Evolutionary conservation across 2,797 vertebrate genomes (phyloP), one percentile per base, ranked within the genome.

Genomic region (Linurgus olivaceus): DNA sequence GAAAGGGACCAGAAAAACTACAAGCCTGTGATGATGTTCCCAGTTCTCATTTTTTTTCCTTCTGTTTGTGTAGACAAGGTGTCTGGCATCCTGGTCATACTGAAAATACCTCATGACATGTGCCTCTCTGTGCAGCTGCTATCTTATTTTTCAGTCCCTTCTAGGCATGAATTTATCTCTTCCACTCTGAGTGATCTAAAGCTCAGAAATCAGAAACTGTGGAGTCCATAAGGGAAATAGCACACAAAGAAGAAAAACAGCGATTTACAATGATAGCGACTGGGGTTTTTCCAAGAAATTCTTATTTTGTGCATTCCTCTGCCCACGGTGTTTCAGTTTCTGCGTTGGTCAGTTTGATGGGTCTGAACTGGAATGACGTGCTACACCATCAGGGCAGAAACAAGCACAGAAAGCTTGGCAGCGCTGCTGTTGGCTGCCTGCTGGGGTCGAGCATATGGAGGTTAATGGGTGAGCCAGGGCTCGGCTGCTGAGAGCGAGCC

Each of bases 271-370:
- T 88, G 80, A 75, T 0, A 91, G 47, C 0, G 3, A 57, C 82
- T 37, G 50, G 58, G 47, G 8, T 37, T 91, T 95, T 93, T 88
- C 90, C 88, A 91, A 91, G 79, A 96, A 96, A 84, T 68, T 68
- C 58, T 66, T 42, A 48, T 84, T 93, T 65, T 37, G 38, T 90
- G 58, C 93, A 90, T 86, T 93, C 54, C 54, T 66, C 63, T 93
- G 85, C 91, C 85, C 82, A 45, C 0, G 0, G 20, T 58, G 85
- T 65, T 96, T 86, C 72, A 51, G 54, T 74, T 88, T 86, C 82
- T 86, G 82, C 0, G 0, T 70, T 24, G 37, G 23, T 68, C n/a
- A 31, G 38, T 63, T 78, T 91, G 91, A 87, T 38, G 75, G 59
- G 82, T 89, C 81, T 57, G 82, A 80, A 40, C 0, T 93, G 76